These are phyloP conservation scores for Tetheella fluctuosa DNA, from an alignment of 2,888 invertebrate species.

Conservation along the genomic window DNA sequence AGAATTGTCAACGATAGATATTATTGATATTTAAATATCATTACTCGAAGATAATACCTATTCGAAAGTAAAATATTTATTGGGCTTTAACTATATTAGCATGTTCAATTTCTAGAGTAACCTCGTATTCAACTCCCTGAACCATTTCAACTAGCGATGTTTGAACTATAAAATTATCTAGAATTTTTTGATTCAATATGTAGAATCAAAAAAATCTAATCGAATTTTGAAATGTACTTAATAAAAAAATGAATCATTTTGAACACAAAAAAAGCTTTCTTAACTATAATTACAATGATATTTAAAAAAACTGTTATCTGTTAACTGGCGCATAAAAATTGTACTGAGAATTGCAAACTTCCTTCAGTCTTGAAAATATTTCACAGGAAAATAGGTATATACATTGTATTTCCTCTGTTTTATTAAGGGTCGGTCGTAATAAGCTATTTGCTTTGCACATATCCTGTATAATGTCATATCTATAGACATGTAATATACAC, in stretches of 20 bases:
- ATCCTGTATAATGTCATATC: constrained; percentile 28
- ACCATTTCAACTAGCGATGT: neutral
- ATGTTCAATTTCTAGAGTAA: neutral
- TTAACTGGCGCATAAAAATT: neutral
- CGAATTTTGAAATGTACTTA: neutral
- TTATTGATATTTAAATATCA: neutral
- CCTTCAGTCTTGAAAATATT: neutral
- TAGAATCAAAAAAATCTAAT: neutral
- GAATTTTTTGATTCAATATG: neutral
- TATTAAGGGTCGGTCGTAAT: constrained; percentile 7
- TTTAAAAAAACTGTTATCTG: neutral
- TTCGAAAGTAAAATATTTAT: constrained; percentile 23
- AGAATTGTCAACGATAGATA: neutral
- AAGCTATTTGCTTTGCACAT: constrained; percentile 23
- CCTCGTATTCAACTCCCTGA: neutral
- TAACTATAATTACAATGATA: neutral
- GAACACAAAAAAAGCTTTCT: neutral
- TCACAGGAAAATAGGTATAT: neutral
- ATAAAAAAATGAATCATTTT: neutral
- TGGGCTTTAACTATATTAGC: neutral
- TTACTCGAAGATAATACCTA: neutral
- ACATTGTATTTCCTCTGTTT: neutral
- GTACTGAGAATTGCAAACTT: neutral
- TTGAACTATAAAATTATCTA: neutral
- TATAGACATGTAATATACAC: constrained; percentile 1